Base-by-base conservation (phyloP, 2,797 vertebrate genomes). In the Schizopygopsis malacanthus region DNA sequence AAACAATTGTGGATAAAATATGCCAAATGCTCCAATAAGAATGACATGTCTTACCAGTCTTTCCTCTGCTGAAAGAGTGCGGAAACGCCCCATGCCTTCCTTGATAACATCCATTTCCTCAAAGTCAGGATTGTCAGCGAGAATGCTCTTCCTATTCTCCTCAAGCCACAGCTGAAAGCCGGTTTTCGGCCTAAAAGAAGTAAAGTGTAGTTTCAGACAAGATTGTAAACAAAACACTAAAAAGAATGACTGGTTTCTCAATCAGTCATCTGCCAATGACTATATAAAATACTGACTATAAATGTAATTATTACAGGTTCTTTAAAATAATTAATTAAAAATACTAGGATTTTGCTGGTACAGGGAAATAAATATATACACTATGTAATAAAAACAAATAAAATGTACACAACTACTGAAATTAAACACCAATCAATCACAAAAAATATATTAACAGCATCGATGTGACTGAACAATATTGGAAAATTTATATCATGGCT, bases 131-230 rank as follows among this genome's bases (percentile, higher is more conserved):
- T 94, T 94, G 81, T 97, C 97, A 0, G 93, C 89, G 8, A 95
- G 85, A 89, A 99, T 97, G 73, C 70, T 93, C 90, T 95, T 96
- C 92, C 97, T 95, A 89, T 97, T 97, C 92, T 98, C 97, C 86
- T 98, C 97, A 0, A 99, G 92, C 98, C 98, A 99, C 85, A 97
- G 93, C 92, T 99, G 97, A 94, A 99, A 99, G 16, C 98, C 98
- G 0, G 98, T 99, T 93, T 94, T 97, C 0, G 97, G 96, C 85
- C 98, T 99, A 4, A 52, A 75, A 56, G 70, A 28, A 41, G 69
- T 63, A 41, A 54, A 73, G 6, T 28, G 4, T 65, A 69, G 50
- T 71, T 80, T 47, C 1, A 20, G 91, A 87, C 91, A 89, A 61
- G n/a, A 28, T 16, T 12, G 16, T 1, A 63, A 41, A 86, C 1